These are phyloP conservation scores for Bombus fervidus DNA, from an alignment of 1,140 invertebrate species.

Conservation along the genomic window DNA sequence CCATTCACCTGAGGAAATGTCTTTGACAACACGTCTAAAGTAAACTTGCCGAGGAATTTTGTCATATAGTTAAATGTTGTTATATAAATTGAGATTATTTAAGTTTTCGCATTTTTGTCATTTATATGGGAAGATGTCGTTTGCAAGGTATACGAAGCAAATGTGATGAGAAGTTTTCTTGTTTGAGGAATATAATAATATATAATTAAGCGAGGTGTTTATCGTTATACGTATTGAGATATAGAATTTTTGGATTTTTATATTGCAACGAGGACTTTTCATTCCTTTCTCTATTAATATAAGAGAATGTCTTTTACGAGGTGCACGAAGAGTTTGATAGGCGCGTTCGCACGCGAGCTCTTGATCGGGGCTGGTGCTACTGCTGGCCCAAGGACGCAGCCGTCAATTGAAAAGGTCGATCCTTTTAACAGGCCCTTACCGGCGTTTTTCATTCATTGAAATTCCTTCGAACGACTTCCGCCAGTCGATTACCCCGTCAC, in stretches of 20 bases:
- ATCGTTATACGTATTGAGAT: no score
- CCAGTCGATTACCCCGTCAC: constrained; percentile 61
- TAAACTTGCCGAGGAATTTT: not conserved
- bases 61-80: not conserved
- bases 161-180: no score
- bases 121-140: no score
- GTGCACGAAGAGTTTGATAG: not conserved
- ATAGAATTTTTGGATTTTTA: no score
- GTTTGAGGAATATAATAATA: no score
- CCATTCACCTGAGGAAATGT: not conserved
- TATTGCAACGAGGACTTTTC: no score
- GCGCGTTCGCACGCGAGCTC: not conserved
- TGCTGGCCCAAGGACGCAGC: constrained; percentile 73
- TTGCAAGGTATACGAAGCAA: no score
- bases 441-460: constrained; percentile 80
- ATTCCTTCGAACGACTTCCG: constrained; percentile 76
- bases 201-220: no score
- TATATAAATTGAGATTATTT: no score
- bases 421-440: constrained; percentile 77
- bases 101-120: no score
- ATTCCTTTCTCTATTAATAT: no score
- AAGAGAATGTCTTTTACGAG: not conserved
- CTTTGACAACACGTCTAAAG: not conserved
- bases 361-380: constrained; percentile 22
- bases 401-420: constrained; percentile 81